A percentile compares a stretch with the other conserved stretches of the same genome.
Conservation (phyloP, 2,888 invertebrate genomes). For the Margaritifera margaritifera region DNA sequence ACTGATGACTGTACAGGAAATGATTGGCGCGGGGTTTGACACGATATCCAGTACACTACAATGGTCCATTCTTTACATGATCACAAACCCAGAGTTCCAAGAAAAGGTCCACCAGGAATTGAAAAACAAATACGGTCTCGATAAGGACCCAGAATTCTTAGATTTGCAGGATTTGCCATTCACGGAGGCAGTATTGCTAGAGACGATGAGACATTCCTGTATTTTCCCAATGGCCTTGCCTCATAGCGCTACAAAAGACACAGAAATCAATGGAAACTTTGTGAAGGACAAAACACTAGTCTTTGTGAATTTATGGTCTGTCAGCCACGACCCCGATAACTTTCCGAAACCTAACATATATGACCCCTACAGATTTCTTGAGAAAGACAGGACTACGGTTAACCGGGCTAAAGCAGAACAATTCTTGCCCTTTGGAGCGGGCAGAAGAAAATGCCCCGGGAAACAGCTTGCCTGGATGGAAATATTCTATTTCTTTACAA, state of each 20-base stretch:
- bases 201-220: slow-evolving; percentile 56
- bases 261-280: slow-evolving; percentile 38
- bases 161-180: slow-evolving; percentile 52
- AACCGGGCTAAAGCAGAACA: slow-evolving; percentile 39
- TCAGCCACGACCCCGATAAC: slow-evolving; percentile 52
- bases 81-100: slow-evolving; percentile 56
- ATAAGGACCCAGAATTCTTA: slow-evolving; percentile 40
- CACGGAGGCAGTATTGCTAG: slow-evolving; percentile 58
- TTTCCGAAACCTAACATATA: slow-evolving; percentile 62
- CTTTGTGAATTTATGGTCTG: slow-evolving; percentile 62
- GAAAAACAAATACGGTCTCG: slow-evolving; percentile 40
- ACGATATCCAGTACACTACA: slow-evolving; percentile 60
- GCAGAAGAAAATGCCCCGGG: slow-evolving; percentile 63
- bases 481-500: slow-evolving; percentile 61
- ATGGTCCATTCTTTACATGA: slow-evolving; percentile 63
- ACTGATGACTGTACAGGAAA: slow-evolving; percentile 59
- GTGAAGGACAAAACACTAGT: slow-evolving; percentile 57
- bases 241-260: slow-evolving; percentile 62
- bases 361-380: slow-evolving; percentile 56
- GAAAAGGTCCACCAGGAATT: slow-evolving; percentile 60
- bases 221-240: slow-evolving; percentile 66
- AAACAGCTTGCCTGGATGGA: slow-evolving; percentile 62
- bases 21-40: slow-evolving; percentile 67
- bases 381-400: slow-evolving; percentile 26
- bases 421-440: slow-evolving; percentile 61